These are phyloP conservation scores for Polypedilum vanderplanki DNA, from an alignment of 1,140 invertebrate genomes.

Conservation along the genomic window DNA sequence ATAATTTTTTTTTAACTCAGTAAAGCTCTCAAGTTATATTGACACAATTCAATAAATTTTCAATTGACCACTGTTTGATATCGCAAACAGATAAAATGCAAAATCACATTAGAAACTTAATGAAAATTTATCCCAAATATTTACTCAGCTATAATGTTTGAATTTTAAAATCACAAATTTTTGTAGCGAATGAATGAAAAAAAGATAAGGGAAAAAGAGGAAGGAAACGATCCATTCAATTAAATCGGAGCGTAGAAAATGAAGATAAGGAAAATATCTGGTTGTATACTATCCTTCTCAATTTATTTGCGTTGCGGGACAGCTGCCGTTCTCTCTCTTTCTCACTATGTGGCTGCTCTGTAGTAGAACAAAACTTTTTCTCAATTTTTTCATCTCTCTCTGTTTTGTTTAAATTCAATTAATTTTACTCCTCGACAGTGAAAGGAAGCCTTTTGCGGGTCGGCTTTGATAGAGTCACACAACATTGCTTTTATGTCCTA, in stretches of 20 bases:
- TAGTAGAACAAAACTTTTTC: not conserved
- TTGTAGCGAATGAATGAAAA: too few relatives aligned
- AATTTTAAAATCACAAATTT: too few relatives aligned
- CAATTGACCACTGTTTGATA: too few relatives aligned
- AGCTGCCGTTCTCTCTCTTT: not conserved
- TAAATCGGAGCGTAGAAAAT: not conserved
- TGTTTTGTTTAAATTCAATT: conserved; percentile 20
- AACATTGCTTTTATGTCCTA: conserved; percentile 13
- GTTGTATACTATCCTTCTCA: not conserved
- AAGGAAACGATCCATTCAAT: conserved; percentile 12
- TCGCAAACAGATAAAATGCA: too few relatives aligned
- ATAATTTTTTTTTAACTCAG: too few relatives aligned
- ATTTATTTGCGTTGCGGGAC: conserved; percentile 11
- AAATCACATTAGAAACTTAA: too few relatives aligned
- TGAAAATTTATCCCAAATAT: too few relatives aligned
- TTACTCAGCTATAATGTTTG: too few relatives aligned
- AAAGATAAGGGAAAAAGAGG: not conserved
- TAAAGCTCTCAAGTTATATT: too few relatives aligned
- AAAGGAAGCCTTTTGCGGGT: not conserved
- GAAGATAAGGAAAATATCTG: not conserved
- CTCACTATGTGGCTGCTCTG: too few relatives aligned
- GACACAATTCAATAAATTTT: too few relatives aligned
- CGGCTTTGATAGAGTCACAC: conserved; percentile 3
- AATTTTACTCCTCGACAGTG: not conserved
- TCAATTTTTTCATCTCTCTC: not conserved